Evolutionary conservation across 1,140 invertebrate species (phyloP).

Genomic region (Drosophila nigrodunni): DNA sequence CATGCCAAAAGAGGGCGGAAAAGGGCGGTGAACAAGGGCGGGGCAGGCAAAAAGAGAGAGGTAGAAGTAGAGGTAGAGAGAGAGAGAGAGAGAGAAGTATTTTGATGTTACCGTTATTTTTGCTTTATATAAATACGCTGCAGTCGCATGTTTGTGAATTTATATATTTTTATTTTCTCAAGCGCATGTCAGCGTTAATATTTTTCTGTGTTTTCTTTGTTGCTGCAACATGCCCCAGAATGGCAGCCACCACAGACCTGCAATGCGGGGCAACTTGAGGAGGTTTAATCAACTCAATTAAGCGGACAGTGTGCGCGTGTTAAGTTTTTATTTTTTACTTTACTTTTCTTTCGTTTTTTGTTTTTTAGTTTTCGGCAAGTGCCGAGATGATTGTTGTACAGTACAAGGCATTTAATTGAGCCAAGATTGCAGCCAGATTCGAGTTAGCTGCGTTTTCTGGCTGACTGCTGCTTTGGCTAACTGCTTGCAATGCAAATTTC

Average conservation of each 20-base stretch:
- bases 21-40: slow-evolving; percentile 11
- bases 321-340: background rate
- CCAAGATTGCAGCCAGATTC: slow-evolving; percentile 24
- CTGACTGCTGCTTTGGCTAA: slow-evolving; percentile 4
- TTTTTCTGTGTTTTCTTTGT: slow-evolving; percentile 3
- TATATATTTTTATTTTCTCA: slow-evolving; percentile 67
- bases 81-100: slow-evolving; percentile 53
- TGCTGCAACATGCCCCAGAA: slow-evolving; percentile 33
- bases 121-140: slow-evolving; percentile 55
- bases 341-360: slow-evolving; percentile 5
- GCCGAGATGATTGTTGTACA: slow-evolving; percentile 44
- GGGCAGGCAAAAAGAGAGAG: background rate
- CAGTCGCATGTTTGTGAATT: slow-evolving; percentile 57
- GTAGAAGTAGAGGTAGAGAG: background rate
- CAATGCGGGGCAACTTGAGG: slow-evolving; percentile 10
- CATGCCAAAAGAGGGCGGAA: slow-evolving; percentile 48
- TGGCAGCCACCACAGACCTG: background rate
- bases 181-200: slow-evolving; percentile 62
- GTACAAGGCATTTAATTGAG: slow-evolving; percentile 79
- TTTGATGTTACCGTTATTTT: slow-evolving; percentile 78
- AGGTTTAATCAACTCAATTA: slow-evolving; percentile 78
- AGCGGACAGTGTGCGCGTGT: slow-evolving; percentile 56
- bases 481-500: slow-evolving; percentile 50
- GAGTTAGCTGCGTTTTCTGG: slow-evolving; percentile 20
- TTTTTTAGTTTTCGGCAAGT: slow-evolving; percentile 48